Evolutionary conservation across 2,888 invertebrate species (phyloP).

Genomic region (Diloba caeruleocephala): DNA sequence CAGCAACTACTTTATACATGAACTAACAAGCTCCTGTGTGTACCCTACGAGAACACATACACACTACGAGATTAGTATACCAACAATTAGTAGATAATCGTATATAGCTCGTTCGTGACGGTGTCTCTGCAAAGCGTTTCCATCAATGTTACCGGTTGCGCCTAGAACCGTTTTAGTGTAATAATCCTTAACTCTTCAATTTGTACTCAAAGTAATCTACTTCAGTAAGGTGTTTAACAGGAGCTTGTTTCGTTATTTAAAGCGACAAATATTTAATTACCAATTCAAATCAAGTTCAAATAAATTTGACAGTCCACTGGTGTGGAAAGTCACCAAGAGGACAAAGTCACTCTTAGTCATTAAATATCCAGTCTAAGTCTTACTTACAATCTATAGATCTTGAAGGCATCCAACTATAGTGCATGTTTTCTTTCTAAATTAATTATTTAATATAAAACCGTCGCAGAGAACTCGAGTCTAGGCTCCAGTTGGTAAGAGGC

Average conservation of each 20-base stretch:
- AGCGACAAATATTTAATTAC: constrained; percentile 31
- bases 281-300: constrained; percentile 33
- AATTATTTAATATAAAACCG: constrained; percentile 15
- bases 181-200: neutral
- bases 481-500: constrained; percentile 2
- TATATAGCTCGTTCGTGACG: neutral
- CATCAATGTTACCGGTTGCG: neutral
- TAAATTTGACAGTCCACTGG: constrained; percentile 13
- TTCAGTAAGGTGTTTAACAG: constrained; percentile 9
- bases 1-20: constrained; percentile 5
- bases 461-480: neutral
- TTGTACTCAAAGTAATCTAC: constrained; percentile 16
- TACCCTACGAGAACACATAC: neutral
- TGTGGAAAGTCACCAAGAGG: too few relatives aligned
- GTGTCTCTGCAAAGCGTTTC: neutral
- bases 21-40: neutral
- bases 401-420: too few relatives aligned
- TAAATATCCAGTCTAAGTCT: too few relatives aligned
- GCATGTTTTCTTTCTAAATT: constrained; percentile 11
- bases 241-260: constrained; percentile 10
- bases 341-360: too few relatives aligned
- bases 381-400: too few relatives aligned
- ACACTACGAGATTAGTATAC: neutral
- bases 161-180: too few relatives aligned
- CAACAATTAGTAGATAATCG: neutral